Base-by-base conservation (phyloP, 2,113 vertebrate genomes). In the Oxygymnocypris stewartii region DNA sequence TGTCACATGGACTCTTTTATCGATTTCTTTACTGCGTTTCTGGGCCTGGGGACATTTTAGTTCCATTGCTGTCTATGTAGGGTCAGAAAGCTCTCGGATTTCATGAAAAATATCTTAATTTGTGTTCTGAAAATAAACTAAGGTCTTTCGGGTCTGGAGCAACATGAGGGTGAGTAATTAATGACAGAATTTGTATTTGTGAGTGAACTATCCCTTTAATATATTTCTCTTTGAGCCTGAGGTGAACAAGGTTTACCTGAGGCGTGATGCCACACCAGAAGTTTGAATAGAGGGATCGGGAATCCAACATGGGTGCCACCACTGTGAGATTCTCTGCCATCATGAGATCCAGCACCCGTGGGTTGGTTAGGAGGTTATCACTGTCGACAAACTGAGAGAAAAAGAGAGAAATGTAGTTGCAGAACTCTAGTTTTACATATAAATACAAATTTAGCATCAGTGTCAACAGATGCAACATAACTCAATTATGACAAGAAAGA, bases 201-300 rank as follows among this genome's bases (percentile, higher is more conserved):
- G 18, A 63, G 57, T 67, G 51, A 67, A 42, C 35, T 23, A 42
- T 40, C 7, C 35, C 71, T 37, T 74, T 31, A 31, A 31, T 18
- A 20, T 35, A n/a, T 6, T 61, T 5, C 47, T 54, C n/a, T 44
- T 25, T 51, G 8, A 37, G 77, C 57, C 16, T 79, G 44, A 51
- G 51, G 9, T 23, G 16, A 54, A 28, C 6, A 18, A 54, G 25
- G 16, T 80, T 74, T 92, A 95, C 98, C 97, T 99, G 97, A 11
- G 98, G 96, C 4, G 97, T 98, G 91, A 99, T 97, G 90, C 97
- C 98, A 69, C 98, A 98, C 98, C 98, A 99, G 95, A 97, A 99
- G 92, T 99, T 99, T 47, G 98, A 99, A 92, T 99, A 99, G 18
- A 98, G 95, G 0, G 96, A 95, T 42, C 96, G 96, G 47, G 98